Evolutionary conservation across 2,888 invertebrate genomes (phyloP), one percentile per base, ranked within the genome.

Genomic region (Gibbula magus): DNA sequence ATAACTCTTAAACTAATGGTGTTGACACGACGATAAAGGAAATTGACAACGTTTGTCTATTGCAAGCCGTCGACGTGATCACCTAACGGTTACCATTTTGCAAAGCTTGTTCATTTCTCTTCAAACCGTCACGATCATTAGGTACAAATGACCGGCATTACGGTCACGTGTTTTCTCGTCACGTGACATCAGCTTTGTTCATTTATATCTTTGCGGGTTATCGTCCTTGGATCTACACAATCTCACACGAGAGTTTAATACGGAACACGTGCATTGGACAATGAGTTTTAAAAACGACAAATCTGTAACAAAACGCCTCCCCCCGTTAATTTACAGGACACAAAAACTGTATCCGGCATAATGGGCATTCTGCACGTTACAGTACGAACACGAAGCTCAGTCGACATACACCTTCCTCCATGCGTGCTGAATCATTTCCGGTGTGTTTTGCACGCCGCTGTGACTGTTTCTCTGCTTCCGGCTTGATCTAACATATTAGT

Each of bases 221-320:
- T 61, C 61, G 29, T 29, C 16, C 25, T 13, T 25, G 10, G 29
- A 61, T 61, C 61, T 61, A 61, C 61, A 61, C 61, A 16, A 25
- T 18, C 61, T 29, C 61, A 25, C 61, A 61, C 61, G 61, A 61
- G 61, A 61, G 29, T 61, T 61, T 61, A 61, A 61, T 61, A 61
- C 29, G 61, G 29, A 25, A 29, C 61, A 61, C 61, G 61, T 61
- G 61, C 25, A 25, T 0, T 4, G 61, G 25, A 61, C 61, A 61
- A 61, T 61, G 25, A 29, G 7, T 61, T 61, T 35, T 35, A 70
- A 70, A 70, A 35, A 35, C 35, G 16, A 35, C 35, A 29, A 35
- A 32, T 32, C 20, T 70, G 70, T 70, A 70, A 35, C 35, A 70
- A 35, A 35, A 70, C 39, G 20, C 32, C 70, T 70, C 25, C 56